Evolutionary conservation across 53 echinoderm and acorn worm genomes (phyloP).

Genomic region (Temnopleurus reevesii): DNA sequence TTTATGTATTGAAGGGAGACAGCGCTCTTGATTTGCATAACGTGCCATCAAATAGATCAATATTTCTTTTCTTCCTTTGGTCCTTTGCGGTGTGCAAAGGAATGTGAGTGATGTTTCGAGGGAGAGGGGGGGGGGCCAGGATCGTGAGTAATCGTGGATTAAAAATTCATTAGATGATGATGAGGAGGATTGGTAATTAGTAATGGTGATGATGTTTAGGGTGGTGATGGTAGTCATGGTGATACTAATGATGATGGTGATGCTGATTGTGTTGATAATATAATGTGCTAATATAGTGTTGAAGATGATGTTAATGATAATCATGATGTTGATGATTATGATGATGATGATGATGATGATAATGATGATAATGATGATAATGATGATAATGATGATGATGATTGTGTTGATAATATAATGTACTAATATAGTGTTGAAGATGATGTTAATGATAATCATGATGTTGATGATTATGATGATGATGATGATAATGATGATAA

Average conservation of each 20-base stretch:
- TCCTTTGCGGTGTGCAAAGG: not conserved
- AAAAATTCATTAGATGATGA: too few species aligned
- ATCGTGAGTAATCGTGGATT: too few species aligned
- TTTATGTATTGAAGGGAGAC: not conserved
- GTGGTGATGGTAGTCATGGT: too few species aligned
- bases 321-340: not conserved
- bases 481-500: too few species aligned
- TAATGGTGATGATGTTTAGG: too few species aligned
- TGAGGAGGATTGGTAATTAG: too few species aligned
- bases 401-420: not conserved
- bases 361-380: not conserved
- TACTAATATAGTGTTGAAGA: not conserved
- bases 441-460: not conserved
- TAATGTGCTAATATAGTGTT: too few species aligned
- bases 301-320: too few species aligned
- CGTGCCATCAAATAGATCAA: slow-evolving; percentile 32
- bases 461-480: too few species aligned
- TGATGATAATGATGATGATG: not conserved
- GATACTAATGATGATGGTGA: too few species aligned
- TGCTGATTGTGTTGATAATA: too few species aligned
- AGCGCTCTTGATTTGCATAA: slow-evolving; percentile 35
- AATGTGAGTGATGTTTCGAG: slow-evolving; percentile 8
- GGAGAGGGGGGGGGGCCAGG: too few species aligned
- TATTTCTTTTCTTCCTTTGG: slow-evolving; percentile 12
- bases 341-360: not conserved